Base-by-base conservation (phyloP, 2,888 invertebrate species). In the Carcina quercana region DNA sequence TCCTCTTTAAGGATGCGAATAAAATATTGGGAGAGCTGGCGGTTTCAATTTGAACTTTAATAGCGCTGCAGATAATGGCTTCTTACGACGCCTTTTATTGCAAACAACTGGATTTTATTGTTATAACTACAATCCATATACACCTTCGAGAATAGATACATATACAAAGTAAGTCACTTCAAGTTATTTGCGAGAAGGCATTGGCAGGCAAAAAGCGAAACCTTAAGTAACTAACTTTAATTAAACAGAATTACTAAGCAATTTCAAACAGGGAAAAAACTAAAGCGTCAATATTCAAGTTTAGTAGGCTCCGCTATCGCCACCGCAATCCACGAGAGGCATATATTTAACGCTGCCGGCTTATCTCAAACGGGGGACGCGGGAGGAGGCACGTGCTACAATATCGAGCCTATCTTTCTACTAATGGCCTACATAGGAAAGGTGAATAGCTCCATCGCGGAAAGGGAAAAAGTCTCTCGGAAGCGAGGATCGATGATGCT, bases 401-500 rank as follows among this genome's bases (percentile, higher is more conserved):
- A 62, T 74, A 74, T 68, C 62, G 59, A 67, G 70, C 68, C 71
- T 78, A 75, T 76, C 74, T 70, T 67, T 62, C 61, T 69, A 66
- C 74, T 80, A 80, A 78, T 72, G 71, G 69, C 66, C 67, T 70
- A 71, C 68, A 79, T 71, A 68, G 67, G 71, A 74, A 75, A 75
- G 74, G 76, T 72, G 71, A 78, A 79, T 69, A 62, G 67, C 68
- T 69, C 57, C 58, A 60, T 59, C 50, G 55, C 51, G 55, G 49
- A 60, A 61, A 63, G 61, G 46, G 60, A 58, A 61, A 62, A 68
- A 66, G 62, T 52, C 51, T 54, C 58, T 55, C 49, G 43, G 51
- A 50, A 43, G 58, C 53, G 50, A 53, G 56, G 59, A 66, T 61
- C 53, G 51, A 65, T 65, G 58, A 24, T 11, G 20, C n/a, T 24